Conservation (phyloP, 2,797 vertebrate genomes). For the Heliangelus exortis region DNA sequence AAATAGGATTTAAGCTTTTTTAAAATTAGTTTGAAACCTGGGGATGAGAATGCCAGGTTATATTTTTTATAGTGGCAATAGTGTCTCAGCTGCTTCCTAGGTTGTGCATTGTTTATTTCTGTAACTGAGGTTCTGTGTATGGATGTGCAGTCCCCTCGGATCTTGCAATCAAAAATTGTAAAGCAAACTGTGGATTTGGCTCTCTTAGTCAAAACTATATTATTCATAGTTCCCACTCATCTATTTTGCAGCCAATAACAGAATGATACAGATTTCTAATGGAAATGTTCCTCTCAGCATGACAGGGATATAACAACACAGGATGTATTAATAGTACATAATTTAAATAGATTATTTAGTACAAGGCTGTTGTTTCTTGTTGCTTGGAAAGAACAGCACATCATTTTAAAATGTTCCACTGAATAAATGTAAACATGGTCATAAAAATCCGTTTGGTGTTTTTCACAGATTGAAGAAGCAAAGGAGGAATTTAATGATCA, state of each 20-base stretch:
- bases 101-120: not conserved
- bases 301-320: not conserved
- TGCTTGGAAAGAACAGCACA: not conserved
- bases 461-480: constrained; percentile 83
- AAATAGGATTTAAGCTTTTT: not conserved
- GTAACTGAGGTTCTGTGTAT: not conserved
- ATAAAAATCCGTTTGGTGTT: not conserved
- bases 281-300: not conserved
- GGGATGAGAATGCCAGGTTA: not conserved
- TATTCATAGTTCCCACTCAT: not conserved
- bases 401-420: not conserved
- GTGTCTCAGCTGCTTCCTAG: not conserved
- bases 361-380: not conserved
- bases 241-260: not conserved
- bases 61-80: not conserved
- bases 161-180: not conserved
- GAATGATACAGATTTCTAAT: not conserved
- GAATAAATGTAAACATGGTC: not conserved
- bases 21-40: not conserved
- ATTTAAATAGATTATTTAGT: not conserved
- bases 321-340: not conserved
- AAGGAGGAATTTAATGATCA: constrained; percentile 87
- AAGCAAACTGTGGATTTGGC: not conserved
- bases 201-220: not conserved
- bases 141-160: not conserved